Evolutionary conservation across 2,113 vertebrate species (phyloP).

Genomic region (Ictalurus punctatus): DNA sequence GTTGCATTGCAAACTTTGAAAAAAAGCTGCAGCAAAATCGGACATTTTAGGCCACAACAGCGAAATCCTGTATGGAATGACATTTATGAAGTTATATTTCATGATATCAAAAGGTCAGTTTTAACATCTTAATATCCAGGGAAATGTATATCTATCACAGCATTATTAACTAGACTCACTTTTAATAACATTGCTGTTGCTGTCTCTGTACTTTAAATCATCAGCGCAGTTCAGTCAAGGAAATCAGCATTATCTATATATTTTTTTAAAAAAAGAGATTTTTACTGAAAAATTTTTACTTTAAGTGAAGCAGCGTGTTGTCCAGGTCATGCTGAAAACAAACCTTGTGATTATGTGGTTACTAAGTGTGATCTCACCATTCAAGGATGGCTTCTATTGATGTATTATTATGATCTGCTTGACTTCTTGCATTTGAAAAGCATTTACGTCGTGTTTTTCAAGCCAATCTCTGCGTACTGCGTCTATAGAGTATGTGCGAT

Average conservation of each 20-base stretch:
- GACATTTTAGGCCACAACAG: no score
- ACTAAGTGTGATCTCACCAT: background rate
- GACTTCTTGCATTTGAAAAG: background rate
- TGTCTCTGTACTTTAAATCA: background rate
- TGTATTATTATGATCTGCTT: background rate
- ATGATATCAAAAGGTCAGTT: background rate
- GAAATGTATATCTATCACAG: background rate
- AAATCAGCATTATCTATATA: background rate
- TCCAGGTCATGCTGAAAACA: background rate
- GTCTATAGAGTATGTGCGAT: background rate
- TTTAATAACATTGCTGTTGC: background rate
- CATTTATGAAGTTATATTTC: background rate
- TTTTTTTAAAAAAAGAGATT: background rate
- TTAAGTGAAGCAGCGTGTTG: background rate
- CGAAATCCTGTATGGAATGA: no score
- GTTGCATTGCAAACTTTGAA: no score
- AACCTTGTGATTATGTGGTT: background rate
- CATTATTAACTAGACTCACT: background rate
- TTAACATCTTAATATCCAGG: background rate
- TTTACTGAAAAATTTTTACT: background rate
- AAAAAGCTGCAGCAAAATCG: no score
- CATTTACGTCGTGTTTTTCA: background rate
- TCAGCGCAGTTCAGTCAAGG: no score
- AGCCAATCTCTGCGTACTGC: background rate
- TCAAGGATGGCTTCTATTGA: background rate